A percentile compares a stretch with the other conserved stretches of the same genome.
Conservation (phyloP, 2,113 vertebrate genomes). For the Columba janthina region DNA sequence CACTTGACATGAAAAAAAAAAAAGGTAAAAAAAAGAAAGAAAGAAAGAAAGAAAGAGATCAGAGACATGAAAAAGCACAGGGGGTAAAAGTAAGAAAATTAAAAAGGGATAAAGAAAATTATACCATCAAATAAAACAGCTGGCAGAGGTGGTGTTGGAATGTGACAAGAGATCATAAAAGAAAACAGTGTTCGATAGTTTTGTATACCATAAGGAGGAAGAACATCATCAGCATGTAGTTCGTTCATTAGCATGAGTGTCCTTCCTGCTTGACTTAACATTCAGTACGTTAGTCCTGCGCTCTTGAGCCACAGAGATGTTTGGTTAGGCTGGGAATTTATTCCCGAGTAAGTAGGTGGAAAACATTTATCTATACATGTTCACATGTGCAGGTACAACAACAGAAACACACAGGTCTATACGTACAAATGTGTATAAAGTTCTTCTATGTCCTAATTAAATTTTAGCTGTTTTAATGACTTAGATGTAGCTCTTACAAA, state of each 20-base stretch:
- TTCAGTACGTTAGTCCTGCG: background rate
- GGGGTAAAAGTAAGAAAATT: background rate
- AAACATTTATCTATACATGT: background rate
- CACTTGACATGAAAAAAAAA: background rate
- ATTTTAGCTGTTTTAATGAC: background rate
- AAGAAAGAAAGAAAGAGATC: background rate
- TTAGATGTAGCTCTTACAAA: background rate
- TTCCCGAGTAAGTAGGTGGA: background rate
- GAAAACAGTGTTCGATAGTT: background rate
- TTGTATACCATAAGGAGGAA: background rate
- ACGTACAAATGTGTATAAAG: accelerated
- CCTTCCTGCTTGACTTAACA: background rate
- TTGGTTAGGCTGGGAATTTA: background rate
- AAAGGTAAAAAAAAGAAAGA: too few relatives aligned
- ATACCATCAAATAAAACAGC: background rate
- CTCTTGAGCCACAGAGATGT: background rate
- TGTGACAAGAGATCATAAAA: background rate
- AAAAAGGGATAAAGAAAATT: background rate
- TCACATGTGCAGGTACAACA: accelerated
- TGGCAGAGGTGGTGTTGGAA: background rate
- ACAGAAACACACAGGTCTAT: background rate
- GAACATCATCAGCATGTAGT: background rate
- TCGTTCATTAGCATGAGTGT: background rate
- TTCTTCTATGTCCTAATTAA: background rate
- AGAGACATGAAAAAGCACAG: background rate